Evolutionary conservation across 2,888 invertebrate species (phyloP), one percentile per base, ranked within the genome.

Genomic region (Antheraea yamamai): DNA sequence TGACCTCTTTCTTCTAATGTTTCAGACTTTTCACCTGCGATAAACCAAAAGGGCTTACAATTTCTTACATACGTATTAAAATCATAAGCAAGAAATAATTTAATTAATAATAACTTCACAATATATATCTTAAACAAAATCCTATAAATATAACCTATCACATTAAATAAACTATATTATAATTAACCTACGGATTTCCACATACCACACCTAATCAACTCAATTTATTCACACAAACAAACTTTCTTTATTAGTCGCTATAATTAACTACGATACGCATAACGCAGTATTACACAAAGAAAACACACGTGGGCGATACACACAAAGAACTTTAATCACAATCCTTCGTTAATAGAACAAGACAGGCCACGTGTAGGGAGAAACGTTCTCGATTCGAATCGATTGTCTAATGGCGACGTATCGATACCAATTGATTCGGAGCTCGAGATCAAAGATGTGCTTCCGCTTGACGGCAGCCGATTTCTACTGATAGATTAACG

Each of bases 391-490:
- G 82, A 88, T 88, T 88, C 84, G 83, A 88, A 82, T 88, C 85
- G 87, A 87, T 88, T 85, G 83, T 86, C 81, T 81, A 88, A 81
- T 83, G 86, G 84, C 88, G 87, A 88, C 87, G 84, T 87, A 87
- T 89, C 86, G 89, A 88, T 90, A 88, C 85, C 85, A 88, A 90
- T 91, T 91, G 92, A 92, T 92, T 92, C 89, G 85, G 84, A 81
- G 64, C 83, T 81, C 81, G 85, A 90, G 91, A 91, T 92, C 92
- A 90, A 90, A 91, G 91, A 91, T 90, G 87, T 87, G 88, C 90
- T 92, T 92, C 92, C 91, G 90, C 91, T 84, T 89, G 90, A 88
- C 85, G 82, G 86, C 82, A 81, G 83, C 83, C 83, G 83, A 86
- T 83, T 83, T 84, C 85, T 81, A 81, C 83, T 80, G 81, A 81